Evolutionary conservation across 2,888 invertebrate genomes (phyloP).

Genomic region (Zygogramma bicolorata): DNA sequence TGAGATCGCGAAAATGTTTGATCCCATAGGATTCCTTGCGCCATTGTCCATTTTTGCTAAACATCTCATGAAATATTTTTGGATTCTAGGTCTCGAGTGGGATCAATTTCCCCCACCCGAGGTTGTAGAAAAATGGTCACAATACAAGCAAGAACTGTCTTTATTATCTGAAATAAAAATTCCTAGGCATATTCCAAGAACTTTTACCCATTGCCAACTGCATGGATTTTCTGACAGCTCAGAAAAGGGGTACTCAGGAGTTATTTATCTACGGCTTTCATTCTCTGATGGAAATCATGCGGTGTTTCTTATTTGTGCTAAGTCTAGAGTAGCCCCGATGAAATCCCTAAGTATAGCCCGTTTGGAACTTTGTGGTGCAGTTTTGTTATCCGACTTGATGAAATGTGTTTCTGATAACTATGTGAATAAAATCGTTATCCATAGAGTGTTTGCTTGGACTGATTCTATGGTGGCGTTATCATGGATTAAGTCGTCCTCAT

Average conservation of each 20-base stretch:
- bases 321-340: neutral
- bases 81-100: constrained; percentile 15
- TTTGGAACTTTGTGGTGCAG: neutral
- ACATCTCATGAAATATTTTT: constrained; percentile 11
- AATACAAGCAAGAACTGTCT: no score
- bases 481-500: neutral
- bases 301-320: neutral
- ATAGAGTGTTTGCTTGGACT: neutral
- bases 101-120: constrained; percentile 5
- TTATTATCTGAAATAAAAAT: no score
- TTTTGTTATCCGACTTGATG: neutral
- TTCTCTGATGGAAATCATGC: neutral
- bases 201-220: neutral
- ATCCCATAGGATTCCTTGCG: constrained; percentile 6
- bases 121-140: neutral
- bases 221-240: constrained; percentile 23
- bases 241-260: constrained; percentile 13
- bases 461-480: neutral
- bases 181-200: neutral
- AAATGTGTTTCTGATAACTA: neutral
- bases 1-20: no score
- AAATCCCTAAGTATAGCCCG: neutral
- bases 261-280: constrained; percentile 2
- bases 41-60: neutral
- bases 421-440: neutral